A percentile compares a stretch with the other conserved stretches of the same genome.
Evolutionary conservation across 2,888 invertebrate genomes (phyloP).

Genomic region (Himalopsyche kuldschensis): DNA sequence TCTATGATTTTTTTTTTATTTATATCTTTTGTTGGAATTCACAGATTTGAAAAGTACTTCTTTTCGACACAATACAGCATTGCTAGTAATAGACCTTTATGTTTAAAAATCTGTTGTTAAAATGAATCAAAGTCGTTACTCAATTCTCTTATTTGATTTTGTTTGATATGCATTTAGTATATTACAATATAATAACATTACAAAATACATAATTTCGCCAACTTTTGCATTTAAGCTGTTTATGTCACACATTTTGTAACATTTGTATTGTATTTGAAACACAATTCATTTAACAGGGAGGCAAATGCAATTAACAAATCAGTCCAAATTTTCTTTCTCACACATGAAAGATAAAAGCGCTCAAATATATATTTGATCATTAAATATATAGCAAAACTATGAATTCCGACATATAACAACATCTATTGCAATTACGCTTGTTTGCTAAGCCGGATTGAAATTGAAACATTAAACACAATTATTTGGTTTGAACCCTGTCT

Average conservation of each 20-base stretch:
- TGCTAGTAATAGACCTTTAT: not conserved
- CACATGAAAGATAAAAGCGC: not conserved
- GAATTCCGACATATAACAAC: not conserved
- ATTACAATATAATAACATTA: too few relatives aligned
- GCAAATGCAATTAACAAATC: too few relatives aligned
- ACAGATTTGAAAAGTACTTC: not conserved
- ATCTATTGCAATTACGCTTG: not conserved
- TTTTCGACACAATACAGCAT: not conserved
- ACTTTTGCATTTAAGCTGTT: too few relatives aligned
- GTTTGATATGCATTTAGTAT: too few relatives aligned
- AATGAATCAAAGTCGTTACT: too few relatives aligned
- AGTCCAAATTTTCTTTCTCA: not conserved
- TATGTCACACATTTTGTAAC: too few relatives aligned
- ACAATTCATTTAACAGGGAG: too few relatives aligned
- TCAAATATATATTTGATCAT: not conserved
- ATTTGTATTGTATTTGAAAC: too few relatives aligned
- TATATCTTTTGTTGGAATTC: not conserved
- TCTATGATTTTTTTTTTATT: not conserved
- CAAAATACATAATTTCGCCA: too few relatives aligned
- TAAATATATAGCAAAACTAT: not conserved
- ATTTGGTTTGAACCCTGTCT: not conserved
- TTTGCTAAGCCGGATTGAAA: not conserved
- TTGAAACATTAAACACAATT: not conserved
- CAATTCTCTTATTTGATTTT: too few relatives aligned
- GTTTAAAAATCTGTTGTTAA: too few relatives aligned